Evolutionary conservation across 2,888 invertebrate species (phyloP).

Genomic region (Halictus quadricinctus): DNA sequence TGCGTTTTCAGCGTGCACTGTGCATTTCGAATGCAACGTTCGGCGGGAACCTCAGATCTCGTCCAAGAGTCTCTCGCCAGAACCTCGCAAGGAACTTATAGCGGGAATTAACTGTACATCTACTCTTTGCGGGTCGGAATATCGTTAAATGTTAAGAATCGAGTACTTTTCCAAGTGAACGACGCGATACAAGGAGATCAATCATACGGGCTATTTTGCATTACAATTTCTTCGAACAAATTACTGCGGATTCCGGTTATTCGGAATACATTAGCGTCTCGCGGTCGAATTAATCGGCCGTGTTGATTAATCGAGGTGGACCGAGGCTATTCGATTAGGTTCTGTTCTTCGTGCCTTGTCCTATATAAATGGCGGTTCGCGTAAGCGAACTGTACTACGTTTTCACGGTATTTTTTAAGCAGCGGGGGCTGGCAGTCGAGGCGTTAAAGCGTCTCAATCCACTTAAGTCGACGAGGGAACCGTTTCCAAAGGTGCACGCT

Average conservation of each 20-base stretch:
- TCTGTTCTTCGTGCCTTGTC: not conserved
- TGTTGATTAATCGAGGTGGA: too few relatives aligned
- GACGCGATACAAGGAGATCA: too few relatives aligned
- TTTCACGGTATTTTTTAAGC: not conserved
- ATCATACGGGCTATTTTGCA: too few relatives aligned
- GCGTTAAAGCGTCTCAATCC: constrained; percentile 3
- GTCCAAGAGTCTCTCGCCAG: too few relatives aligned
- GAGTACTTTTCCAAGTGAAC: too few relatives aligned
- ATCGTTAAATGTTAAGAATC: not conserved
- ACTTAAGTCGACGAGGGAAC: not conserved
- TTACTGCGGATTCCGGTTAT: not conserved
- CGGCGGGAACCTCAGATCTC: too few relatives aligned
- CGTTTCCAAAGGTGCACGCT: not conserved
- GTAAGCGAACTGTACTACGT: not conserved
- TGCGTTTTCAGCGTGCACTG: too few relatives aligned
- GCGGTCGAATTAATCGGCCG: too few relatives aligned
- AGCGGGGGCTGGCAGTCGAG: not conserved
- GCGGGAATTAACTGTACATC: not conserved
- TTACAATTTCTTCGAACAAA: too few relatives aligned
- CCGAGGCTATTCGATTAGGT: not conserved
- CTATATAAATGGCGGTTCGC: not conserved
- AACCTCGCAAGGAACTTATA: too few relatives aligned
- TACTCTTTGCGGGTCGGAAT: not conserved
- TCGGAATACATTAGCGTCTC: not conserved
- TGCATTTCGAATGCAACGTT: too few relatives aligned